Conservation (phyloP, 64 coral and sea anemone genomes). For the Porites australiensis region DNA sequence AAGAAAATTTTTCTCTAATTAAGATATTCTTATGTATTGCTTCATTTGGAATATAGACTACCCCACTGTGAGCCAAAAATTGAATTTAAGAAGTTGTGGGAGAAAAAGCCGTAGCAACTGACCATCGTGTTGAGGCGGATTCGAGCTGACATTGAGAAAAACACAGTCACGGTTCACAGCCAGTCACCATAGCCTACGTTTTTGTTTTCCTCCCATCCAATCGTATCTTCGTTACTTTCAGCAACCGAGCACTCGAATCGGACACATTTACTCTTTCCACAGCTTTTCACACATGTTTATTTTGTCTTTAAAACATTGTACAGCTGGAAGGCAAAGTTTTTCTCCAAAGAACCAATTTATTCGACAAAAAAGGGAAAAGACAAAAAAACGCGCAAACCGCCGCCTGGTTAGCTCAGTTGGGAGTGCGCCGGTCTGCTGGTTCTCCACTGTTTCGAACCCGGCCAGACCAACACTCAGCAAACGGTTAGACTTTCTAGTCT, state of each 20-base stretch:
- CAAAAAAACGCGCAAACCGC: background rate
- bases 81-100: too few species aligned
- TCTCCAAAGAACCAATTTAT: background rate
- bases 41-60: too few species aligned
- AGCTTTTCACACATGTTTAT: slow-evolving; percentile 32
- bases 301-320: slow-evolving; percentile 24
- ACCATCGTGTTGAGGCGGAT: background rate
- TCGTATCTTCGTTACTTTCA: slow-evolving; percentile 53
- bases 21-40: too few species aligned
- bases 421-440: background rate
- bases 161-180: background rate
- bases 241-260: slow-evolving; percentile 51
- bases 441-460: background rate
- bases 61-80: too few species aligned
- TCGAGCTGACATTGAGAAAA: slow-evolving; percentile 29
- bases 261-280: slow-evolving; percentile 23
- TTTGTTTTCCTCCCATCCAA: slow-evolving; percentile 44
- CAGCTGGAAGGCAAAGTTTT: slow-evolving; percentile 24
- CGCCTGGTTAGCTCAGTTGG: background rate
- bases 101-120: too few species aligned
- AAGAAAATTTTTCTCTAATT: too few species aligned
- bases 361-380: background rate
- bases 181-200: slow-evolving; percentile 7
- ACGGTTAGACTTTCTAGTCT: too few species aligned
- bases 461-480: background rate